A percentile compares a stretch with the other conserved stretches of the same genome.
Conservation (phyloP, 1,140 invertebrate species). For the Drosophila pruinosa region DNA sequence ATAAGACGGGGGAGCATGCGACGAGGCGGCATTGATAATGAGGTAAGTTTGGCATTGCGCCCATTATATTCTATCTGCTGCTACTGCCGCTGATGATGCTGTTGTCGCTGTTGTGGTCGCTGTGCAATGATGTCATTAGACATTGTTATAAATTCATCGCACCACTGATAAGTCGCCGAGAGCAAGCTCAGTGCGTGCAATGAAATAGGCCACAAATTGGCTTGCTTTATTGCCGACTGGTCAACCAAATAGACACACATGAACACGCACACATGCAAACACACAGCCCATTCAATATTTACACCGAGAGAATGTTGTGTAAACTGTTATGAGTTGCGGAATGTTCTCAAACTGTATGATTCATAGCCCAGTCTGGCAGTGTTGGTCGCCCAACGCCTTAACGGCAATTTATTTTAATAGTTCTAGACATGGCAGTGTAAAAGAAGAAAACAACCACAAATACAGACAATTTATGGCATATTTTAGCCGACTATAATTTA, state of each 20-base stretch:
- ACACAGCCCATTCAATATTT: slow-evolving; percentile 15
- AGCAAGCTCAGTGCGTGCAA: slow-evolving; percentile 2
- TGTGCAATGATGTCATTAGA: slow-evolving; percentile 61
- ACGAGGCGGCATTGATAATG: slow-evolving; percentile 54
- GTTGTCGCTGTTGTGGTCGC: slow-evolving; percentile 19
- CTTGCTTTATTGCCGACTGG: slow-evolving; percentile 18
- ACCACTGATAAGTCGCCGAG: slow-evolving; percentile 48
- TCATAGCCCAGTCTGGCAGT: neutral
- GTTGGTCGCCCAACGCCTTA: neutral
- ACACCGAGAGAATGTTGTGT: slow-evolving; percentile 19
- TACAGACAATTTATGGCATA: neutral
- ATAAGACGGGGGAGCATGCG: slow-evolving; percentile 29
- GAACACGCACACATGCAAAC: neutral
- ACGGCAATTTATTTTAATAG: neutral
- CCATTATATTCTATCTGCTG: slow-evolving; percentile 43
- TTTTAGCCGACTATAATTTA: neutral
- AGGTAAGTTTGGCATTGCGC: slow-evolving; percentile 69
- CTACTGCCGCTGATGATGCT: slow-evolving; percentile 17
- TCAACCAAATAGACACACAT: slow-evolving; percentile 21
- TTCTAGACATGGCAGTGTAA: neutral
- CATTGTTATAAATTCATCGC: slow-evolving; percentile 51
- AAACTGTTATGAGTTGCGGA: neutral
- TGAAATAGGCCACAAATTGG: slow-evolving; percentile 39
- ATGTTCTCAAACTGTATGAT: neutral
- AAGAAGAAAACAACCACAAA: neutral